Percentiles rank a stretch among this genome's conserved stretches.
These are phyloP conservation scores for Brachypterus glaber DNA, from an alignment of 2,888 invertebrate genomes.

Conservation along the genomic window DNA sequence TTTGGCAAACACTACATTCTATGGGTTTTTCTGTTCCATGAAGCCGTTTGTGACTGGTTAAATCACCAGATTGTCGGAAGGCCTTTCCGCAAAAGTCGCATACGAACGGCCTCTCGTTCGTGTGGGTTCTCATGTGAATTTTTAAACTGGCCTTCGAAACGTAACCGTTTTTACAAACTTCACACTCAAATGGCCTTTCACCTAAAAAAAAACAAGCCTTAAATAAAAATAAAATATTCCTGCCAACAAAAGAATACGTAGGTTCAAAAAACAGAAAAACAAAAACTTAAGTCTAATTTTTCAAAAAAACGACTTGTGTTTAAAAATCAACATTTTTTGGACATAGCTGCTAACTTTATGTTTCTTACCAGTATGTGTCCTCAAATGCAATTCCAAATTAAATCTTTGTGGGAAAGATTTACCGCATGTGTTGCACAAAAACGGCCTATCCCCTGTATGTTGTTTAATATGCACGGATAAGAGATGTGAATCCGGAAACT, in stretches of 20 bases:
- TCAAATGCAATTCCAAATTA: slow-evolving; percentile 39
- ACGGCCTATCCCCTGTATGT: slow-evolving; percentile 40
- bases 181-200: slow-evolving; percentile 40
- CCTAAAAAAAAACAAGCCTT: slow-evolving; percentile 27
- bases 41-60: slow-evolving; percentile 40
- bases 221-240: background rate
- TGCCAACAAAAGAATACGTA: no score
- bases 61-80: slow-evolving; percentile 40
- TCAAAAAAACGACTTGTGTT: no score
- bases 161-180: slow-evolving; percentile 41
- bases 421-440: slow-evolving; percentile 40
- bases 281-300: background rate
- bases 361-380: slow-evolving; percentile 38
- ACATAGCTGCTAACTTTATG: background rate
- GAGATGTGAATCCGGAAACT: slow-evolving; percentile 36
- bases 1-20: slow-evolving; percentile 39
- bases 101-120: slow-evolving; percentile 41
- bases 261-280: background rate
- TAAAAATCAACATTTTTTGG: background rate
- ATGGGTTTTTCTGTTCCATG: slow-evolving; percentile 42
- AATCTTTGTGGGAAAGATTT: slow-evolving; percentile 41
- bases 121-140: slow-evolving; percentile 43
- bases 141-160: slow-evolving; percentile 41
- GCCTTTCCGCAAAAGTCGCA: slow-evolving; percentile 42
- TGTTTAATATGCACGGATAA: slow-evolving; percentile 40